phyloP scores from a whole-genome alignment of 2,113 vertebrate genomes.

The Gallinago undulata region DNA sequence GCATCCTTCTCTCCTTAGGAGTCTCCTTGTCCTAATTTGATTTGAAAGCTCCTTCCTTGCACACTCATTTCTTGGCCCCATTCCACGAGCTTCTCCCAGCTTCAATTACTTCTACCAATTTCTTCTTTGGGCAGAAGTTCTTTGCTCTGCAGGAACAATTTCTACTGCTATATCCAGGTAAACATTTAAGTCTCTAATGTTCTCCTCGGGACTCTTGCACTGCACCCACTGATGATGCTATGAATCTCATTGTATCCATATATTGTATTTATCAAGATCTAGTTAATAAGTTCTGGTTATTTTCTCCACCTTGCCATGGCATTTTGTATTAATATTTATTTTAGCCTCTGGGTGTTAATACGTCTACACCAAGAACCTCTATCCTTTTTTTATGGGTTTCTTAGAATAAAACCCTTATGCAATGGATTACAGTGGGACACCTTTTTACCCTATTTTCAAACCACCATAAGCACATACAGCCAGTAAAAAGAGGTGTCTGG shows the following conservation, averaged over 20 bases:
- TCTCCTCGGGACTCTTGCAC: neutral
- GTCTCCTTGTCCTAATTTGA: neutral
- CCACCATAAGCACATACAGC: rapidly evolving
- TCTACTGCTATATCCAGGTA: neutral
- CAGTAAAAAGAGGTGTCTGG: neutral
- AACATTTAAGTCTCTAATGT: neutral
- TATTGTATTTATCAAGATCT: neutral
- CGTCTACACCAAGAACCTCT: neutral
- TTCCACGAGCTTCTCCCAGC: neutral
- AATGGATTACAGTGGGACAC: neutral
- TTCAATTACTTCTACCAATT: neutral
- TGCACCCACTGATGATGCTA: rapidly evolving
- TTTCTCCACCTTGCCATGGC: neutral
- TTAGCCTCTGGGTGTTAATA: neutral
- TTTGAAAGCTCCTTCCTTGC: neutral
- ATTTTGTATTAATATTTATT: neutral
- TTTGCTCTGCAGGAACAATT: neutral
- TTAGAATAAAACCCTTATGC: neutral
- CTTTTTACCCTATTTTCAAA: neutral
- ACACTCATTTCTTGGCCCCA: neutral
- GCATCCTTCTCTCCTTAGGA: neutral
- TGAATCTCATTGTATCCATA: neutral
- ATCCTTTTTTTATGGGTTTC: neutral
- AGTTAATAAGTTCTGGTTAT: neutral
- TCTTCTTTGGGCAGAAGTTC: neutral